These are phyloP conservation scores for Callospermophilus lateralis DNA, from an alignment of 2,113 vertebrate species.

Conservation along the genomic window DNA sequence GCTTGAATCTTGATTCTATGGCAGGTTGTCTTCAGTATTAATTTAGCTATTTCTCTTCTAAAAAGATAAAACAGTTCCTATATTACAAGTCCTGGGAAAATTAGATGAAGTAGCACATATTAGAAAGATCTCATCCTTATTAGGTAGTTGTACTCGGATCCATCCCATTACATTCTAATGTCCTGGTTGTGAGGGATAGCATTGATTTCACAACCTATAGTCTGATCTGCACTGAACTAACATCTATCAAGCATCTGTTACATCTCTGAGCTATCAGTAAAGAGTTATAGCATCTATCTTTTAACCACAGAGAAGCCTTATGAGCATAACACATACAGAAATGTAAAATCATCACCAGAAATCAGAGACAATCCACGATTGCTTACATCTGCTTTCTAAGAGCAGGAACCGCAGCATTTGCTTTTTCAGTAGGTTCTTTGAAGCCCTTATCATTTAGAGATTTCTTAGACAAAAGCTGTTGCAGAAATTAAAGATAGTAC, in stretches of 20 bases:
- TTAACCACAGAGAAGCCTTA: not conserved
- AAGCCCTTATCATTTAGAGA: not conserved
- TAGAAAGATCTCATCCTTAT: not conserved
- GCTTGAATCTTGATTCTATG: not conserved
- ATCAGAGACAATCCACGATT: not conserved
- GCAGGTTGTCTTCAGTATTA: not conserved
- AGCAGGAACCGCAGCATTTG: not conserved
- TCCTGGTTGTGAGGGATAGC: not conserved
- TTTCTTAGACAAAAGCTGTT: conserved; percentile 19
- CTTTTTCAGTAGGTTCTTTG: not conserved
- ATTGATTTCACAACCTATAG: not conserved
- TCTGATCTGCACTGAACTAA: not conserved
- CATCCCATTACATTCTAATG: not conserved
- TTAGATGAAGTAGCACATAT: not conserved
- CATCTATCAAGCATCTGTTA: not conserved
- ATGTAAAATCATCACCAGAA: not conserved
- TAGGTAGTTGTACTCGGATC: not conserved
- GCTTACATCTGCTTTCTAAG: not conserved
- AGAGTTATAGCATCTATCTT: not conserved
- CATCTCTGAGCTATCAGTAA: not conserved
- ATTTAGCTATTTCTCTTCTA: not conserved
- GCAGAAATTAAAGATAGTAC: not conserved
- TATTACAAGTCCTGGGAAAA: not conserved
- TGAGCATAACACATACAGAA: not conserved
- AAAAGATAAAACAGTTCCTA: not conserved